phyloP scores from a whole-genome alignment of 2,113 vertebrate species.

The Hemicordylus capensis region DNA sequence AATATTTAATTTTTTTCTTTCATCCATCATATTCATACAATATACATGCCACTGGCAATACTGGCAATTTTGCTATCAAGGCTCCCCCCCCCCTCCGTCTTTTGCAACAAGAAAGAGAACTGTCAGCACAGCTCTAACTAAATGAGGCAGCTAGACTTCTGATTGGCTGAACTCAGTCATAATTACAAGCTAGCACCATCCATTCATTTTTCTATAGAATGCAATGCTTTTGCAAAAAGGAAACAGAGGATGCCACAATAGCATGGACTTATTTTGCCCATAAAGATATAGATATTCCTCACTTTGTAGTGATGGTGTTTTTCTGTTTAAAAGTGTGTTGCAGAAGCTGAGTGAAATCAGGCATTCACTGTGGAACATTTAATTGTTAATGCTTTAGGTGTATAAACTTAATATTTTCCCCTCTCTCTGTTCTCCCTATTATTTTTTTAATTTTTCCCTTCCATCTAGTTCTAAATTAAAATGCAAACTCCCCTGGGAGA shows the following conservation, averaged over 20 bases:
- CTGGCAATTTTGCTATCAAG: not conserved
- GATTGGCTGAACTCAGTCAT: not conserved
- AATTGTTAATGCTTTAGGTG: not conserved
- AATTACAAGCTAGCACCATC: not conserved
- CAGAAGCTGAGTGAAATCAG: not conserved
- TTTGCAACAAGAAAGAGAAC: conserved; percentile 6
- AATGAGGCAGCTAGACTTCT: not conserved
- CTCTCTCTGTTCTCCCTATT: not conserved
- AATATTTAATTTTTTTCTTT: not conserved
- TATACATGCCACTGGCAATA: not conserved
- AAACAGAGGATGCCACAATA: not conserved
- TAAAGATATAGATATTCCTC: not conserved
- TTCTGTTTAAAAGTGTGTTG: not conserved
- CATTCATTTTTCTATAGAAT: not conserved
- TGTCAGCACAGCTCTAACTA: not conserved
- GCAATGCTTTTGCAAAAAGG: not conserved
- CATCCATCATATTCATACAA: not conserved
- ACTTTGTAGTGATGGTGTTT: not conserved
- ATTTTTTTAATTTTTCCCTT: not conserved
- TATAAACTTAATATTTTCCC: not conserved
- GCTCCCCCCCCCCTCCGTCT: not conserved
- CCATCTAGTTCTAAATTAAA: conserved; percentile 4
- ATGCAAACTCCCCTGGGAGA: not conserved
- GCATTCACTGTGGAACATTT: not conserved
- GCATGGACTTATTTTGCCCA: not conserved